Percentiles rank a stretch among this genome's conserved stretches.
Conservation (phyloP, 1,140 invertebrate species). For the Laupala kohalensis region DNA sequence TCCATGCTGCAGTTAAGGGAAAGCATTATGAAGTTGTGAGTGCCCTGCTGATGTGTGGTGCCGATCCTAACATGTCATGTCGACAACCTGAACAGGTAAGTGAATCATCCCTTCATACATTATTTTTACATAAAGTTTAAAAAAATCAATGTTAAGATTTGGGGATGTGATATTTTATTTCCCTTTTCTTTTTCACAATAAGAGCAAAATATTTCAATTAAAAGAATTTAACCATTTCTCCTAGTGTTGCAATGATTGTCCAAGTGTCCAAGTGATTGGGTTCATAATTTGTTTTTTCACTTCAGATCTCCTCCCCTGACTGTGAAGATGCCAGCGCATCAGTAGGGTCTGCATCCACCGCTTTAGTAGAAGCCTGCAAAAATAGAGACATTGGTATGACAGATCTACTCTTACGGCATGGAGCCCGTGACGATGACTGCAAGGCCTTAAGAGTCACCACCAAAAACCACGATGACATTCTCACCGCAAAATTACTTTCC, state of each 20-base stretch:
- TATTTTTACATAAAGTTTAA: too few relatives aligned
- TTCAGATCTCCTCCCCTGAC: not conserved
- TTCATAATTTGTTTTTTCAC: too few relatives aligned
- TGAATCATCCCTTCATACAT: too few relatives aligned
- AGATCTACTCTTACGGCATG: constrained; percentile 66
- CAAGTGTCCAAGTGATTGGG: too few relatives aligned
- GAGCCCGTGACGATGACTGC: constrained; percentile 79
- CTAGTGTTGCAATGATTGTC: too few relatives aligned
- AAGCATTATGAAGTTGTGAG: constrained; percentile 60
- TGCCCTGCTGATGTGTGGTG: constrained; percentile 56
- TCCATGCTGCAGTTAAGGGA: constrained; percentile 65
- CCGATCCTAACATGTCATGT: constrained; percentile 52
- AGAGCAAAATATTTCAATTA: too few relatives aligned
- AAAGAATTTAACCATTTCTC: too few relatives aligned
- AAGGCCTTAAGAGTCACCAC: constrained; percentile 62
- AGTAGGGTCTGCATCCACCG: constrained; percentile 35
- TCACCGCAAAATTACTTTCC: constrained; percentile 60
- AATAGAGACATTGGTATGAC: constrained; percentile 47
- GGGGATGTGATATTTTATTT: too few relatives aligned
- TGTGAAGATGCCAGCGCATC: not conserved
- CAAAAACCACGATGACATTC: constrained; percentile 50
- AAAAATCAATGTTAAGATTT: too few relatives aligned
- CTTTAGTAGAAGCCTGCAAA: constrained; percentile 59
- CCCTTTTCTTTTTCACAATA: too few relatives aligned
- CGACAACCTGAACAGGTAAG: constrained; percentile 28